These are phyloP conservation scores for Oscheius sp. DNA, from an alignment of 2,888 invertebrate genomes.

Conservation along the genomic window DNA sequence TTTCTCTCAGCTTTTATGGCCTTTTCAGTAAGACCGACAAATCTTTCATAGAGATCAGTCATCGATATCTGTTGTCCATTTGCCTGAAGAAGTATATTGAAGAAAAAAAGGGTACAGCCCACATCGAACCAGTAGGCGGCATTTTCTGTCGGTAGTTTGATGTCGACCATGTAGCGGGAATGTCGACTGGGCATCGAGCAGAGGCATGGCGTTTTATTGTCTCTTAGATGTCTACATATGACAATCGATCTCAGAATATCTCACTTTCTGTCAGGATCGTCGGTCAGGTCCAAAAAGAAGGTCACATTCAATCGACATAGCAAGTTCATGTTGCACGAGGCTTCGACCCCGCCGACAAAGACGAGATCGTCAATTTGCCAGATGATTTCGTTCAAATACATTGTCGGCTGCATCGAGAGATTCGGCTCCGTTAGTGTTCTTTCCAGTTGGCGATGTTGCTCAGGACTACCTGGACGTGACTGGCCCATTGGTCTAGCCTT, in stretches of 20 bases:
- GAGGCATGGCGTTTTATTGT: conserved; percentile 59
- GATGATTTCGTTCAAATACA: conserved; percentile 33
- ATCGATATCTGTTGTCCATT: conserved; percentile 33
- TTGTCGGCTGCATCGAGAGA: conserved; percentile 23
- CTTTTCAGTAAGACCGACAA: conserved; percentile 60
- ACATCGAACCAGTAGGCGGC: conserved; percentile 45
- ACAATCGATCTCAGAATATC: not conserved
- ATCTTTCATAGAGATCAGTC: conserved; percentile 48
- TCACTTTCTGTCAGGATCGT: conserved; percentile 44
- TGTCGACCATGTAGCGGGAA: conserved; percentile 63
- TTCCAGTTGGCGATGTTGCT: not conserved
- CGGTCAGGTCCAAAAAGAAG: conserved; percentile 75
- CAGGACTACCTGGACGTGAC: not conserved
- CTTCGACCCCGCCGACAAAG: conserved; percentile 75
- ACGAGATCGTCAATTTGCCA: conserved; percentile 67
- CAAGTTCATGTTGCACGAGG: conserved; percentile 74
- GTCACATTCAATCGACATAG: conserved; percentile 75
- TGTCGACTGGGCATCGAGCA: conserved; percentile 61
- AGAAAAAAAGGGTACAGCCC: not conserved
- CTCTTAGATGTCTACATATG: not conserved
- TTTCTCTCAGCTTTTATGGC: conserved; percentile 52
- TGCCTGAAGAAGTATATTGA: not conserved
- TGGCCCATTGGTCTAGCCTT: not conserved
- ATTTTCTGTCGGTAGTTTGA: conserved; percentile 56
- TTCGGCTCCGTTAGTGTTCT: conserved; percentile 24